A percentile compares a stretch with the other conserved stretches of the same genome.
phyloP scores from a whole-genome alignment of 2,113 vertebrate genomes.

The Myodes glareolus region DNA sequence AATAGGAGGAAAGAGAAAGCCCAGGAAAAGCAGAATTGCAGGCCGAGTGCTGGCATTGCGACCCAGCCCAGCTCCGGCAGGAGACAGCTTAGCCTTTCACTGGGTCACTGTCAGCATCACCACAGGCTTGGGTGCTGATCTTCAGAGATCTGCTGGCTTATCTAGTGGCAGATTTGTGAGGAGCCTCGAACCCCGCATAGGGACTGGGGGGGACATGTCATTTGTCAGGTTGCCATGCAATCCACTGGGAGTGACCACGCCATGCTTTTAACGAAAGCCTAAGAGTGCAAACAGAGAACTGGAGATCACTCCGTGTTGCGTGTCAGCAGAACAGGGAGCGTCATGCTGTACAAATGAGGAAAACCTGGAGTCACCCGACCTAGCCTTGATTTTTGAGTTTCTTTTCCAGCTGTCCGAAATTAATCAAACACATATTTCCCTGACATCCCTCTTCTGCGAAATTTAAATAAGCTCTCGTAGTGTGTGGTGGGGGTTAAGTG shows the following conservation, averaged over 20 bases:
- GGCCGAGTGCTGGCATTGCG: not conserved
- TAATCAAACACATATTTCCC: slow-evolving; percentile 56
- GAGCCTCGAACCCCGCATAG: not conserved
- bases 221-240: not conserved
- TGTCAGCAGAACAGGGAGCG: not conserved
- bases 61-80: not conserved
- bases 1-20: slow-evolving; percentile 41
- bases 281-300: not conserved
- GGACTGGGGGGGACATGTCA: not conserved
- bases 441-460: slow-evolving; percentile 41
- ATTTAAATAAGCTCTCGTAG: slow-evolving; percentile 8
- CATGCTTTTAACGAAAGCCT: not conserved
- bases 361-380: not conserved
- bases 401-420: slow-evolving; percentile 38
- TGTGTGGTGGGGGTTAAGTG: not conserved
- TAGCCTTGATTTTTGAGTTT: slow-evolving; percentile 31
- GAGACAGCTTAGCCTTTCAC: not conserved
- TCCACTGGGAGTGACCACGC: slow-evolving; percentile 14
- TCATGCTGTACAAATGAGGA: not conserved
- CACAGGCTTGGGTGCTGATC: not conserved
- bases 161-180: not conserved
- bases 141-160: not conserved
- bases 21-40: not conserved
- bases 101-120: slow-evolving; percentile 7
- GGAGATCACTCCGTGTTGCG: not conserved